Percentiles rank a stretch among this genome's conserved stretches.
Conservation (phyloP, 2,797 vertebrate species). For the Momotus momota region DNA sequence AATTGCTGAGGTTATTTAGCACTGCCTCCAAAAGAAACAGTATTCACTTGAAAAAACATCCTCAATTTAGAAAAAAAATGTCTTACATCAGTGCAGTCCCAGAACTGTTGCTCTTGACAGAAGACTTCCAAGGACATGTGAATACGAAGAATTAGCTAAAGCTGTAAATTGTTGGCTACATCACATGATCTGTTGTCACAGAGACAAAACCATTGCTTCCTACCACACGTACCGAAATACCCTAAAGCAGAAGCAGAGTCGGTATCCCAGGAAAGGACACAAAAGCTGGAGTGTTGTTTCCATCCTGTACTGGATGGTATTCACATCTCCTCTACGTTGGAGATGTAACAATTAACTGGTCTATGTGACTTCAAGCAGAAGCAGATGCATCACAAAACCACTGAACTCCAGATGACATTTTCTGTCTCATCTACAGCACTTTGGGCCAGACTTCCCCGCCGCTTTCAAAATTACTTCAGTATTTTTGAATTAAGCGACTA, state of each 20-base stretch:
- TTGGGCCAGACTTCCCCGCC: neutral
- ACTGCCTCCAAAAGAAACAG: neutral
- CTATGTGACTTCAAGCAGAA: neutral
- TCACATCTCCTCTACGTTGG: neutral
- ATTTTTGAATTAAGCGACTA: neutral
- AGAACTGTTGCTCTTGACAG: neutral
- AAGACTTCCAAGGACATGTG: neutral
- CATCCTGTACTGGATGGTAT: neutral
- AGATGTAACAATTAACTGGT: neutral
- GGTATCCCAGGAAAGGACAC: neutral
- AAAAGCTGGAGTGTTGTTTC: neutral
- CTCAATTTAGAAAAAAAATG: neutral
- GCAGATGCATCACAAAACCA: accelerated
- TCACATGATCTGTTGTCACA: neutral
- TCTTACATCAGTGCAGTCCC: neutral
- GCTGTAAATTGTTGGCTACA: neutral
- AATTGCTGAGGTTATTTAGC: neutral
- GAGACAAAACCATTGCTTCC: neutral
- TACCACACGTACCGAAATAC: neutral
- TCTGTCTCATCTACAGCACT: neutral
- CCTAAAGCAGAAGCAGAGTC: neutral
- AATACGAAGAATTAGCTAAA: neutral
- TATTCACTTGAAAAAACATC: neutral
- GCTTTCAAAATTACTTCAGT: neutral
- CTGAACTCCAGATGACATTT: neutral